Evolutionary conservation across 2,888 invertebrate genomes (phyloP).

Genomic region (Netelia melanura): DNA sequence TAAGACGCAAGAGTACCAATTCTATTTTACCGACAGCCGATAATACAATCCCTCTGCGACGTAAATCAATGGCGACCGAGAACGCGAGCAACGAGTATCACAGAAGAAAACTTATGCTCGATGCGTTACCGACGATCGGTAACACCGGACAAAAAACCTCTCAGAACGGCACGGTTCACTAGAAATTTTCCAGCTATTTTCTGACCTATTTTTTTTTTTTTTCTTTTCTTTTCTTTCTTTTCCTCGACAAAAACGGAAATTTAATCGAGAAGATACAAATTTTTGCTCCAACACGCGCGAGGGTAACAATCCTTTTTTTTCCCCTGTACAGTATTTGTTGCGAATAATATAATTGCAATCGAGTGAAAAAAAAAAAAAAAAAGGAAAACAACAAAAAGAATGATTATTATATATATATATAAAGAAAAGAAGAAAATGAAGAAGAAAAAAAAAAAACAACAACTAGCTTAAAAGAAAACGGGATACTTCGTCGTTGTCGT

Average conservation of each 20-base stretch:
- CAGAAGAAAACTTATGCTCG: constrained; percentile 79
- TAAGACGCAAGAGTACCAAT: constrained; percentile 81
- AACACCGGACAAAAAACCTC: constrained; percentile 75
- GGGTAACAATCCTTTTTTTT: constrained; percentile 52
- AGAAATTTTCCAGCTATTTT: constrained; percentile 42
- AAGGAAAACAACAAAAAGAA: constrained; percentile 13
- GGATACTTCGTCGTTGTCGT: constrained; percentile 50
- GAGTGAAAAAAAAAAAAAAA: constrained; percentile 60
- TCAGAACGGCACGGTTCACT: constrained; percentile 75
- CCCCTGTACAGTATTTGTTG: constrained; percentile 82
- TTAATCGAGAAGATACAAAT: not conserved
- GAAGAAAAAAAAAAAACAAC: constrained; percentile 1
- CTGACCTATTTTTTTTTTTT: not conserved
- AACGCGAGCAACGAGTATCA: constrained; percentile 76
- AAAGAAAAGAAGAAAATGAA: constrained; percentile 6
- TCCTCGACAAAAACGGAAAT: constrained; percentile 6
- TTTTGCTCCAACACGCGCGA: constrained; percentile 23
- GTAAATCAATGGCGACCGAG: constrained; percentile 86
- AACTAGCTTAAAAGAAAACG: constrained; percentile 38
- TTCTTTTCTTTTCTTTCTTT: constrained; percentile 30
- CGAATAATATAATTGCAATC: constrained; percentile 77
- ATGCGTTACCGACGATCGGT: constrained; percentile 73
- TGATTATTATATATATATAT: not conserved
- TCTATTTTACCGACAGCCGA: constrained; percentile 72
- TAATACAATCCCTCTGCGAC: constrained; percentile 83